Evolutionary conservation across 1,140 invertebrate genomes (phyloP).

Genomic region (Monomorium pharaonis): DNA sequence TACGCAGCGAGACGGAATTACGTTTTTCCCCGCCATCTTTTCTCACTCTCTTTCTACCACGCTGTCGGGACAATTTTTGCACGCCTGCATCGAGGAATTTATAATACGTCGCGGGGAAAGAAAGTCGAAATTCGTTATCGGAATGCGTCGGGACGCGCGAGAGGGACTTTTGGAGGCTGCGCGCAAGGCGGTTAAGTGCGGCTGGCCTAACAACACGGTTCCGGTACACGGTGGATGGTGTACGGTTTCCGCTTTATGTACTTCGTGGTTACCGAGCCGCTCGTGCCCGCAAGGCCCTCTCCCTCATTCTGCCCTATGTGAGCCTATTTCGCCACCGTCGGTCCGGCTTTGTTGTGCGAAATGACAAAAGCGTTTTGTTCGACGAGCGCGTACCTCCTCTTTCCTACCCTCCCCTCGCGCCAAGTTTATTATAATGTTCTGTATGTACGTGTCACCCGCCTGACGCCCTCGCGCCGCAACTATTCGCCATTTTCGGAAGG

Average conservation of each 20-base stretch:
- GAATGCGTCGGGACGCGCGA: constrained; percentile 30
- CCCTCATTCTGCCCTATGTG: neutral
- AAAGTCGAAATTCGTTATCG: constrained; percentile 20
- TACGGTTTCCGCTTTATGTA: constrained; percentile 80
- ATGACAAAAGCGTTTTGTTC: constrained; percentile 83
- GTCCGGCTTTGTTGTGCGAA: constrained; percentile 75
- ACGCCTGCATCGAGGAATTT: constrained; percentile 39
- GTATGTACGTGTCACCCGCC: constrained; percentile 29
- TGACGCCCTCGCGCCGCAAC: constrained; percentile 34
- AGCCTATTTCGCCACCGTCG: constrained; percentile 49
- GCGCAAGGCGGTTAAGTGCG: constrained; percentile 49
- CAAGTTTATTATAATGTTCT: constrained; percentile 69
- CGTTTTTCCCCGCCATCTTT: neutral
- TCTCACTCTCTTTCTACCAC: neutral
- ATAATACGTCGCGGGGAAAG: neutral
- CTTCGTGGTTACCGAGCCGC: constrained; percentile 76
- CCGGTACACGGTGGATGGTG: constrained; percentile 60
- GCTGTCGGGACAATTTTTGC: constrained; percentile 22
- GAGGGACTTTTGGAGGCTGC: neutral
- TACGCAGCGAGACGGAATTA: constrained; percentile 41
- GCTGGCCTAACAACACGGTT: constrained; percentile 61
- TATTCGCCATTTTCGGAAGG: constrained; percentile 50
- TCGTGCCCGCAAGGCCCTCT: constrained; percentile 49
- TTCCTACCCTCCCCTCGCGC: neutral
- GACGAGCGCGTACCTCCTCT: constrained; percentile 17